phyloP scores from a whole-genome alignment of 1,140 invertebrate genomes.

The Diprion similis region DNA sequence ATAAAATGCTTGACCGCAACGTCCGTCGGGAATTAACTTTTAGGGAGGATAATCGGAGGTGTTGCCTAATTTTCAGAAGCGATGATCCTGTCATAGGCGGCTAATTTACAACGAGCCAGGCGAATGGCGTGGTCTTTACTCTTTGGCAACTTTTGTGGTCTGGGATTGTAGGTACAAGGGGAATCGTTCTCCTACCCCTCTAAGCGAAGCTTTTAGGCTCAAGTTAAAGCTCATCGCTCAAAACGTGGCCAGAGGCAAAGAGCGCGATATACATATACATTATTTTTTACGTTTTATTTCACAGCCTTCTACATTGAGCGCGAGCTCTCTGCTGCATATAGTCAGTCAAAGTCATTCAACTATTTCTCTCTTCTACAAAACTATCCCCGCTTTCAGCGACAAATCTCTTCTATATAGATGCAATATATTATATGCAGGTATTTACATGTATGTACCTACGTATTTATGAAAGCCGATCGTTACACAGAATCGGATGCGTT shows the following conservation, averaged over 20 bases:
- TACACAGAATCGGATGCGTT: neutral
- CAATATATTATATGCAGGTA: too few relatives aligned
- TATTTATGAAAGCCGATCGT: neutral
- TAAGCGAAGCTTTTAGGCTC: slow-evolving; percentile 1
- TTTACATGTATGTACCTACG: too few relatives aligned
- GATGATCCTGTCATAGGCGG: too few relatives aligned
- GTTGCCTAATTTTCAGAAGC: too few relatives aligned
- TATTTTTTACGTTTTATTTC: neutral
- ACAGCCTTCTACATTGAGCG: neutral
- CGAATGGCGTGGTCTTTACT: too few relatives aligned
- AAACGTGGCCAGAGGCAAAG: neutral
- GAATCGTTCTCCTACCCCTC: neutral
- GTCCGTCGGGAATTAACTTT: too few relatives aligned
- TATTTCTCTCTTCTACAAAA: slow-evolving; percentile 1
- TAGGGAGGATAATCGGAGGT: too few relatives aligned
- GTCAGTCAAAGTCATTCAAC: slow-evolving; percentile 2
- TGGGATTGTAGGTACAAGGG: too few relatives aligned
- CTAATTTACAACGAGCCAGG: too few relatives aligned
- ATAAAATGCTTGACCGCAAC: too few relatives aligned
- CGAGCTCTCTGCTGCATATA: neutral
- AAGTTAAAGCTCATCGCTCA: slow-evolving; percentile 7
- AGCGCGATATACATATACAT: neutral
- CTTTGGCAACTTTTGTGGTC: too few relatives aligned
- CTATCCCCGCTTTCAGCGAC: neutral
- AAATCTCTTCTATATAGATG: too few relatives aligned